phyloP scores from a whole-genome alignment of 2,888 invertebrate species.

The Euplexia lucipara region DNA sequence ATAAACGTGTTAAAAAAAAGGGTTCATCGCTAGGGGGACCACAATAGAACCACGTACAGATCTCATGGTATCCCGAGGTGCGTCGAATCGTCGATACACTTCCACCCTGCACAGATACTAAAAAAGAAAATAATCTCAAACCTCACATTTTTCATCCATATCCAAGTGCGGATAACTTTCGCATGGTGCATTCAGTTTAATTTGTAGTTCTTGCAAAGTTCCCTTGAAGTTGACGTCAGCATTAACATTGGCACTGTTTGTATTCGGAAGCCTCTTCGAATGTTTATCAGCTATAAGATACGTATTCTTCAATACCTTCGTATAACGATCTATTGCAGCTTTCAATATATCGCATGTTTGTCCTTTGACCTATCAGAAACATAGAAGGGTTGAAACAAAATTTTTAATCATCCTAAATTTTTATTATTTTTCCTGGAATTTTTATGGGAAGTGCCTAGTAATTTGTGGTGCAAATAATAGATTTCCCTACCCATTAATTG shows the following conservation, averaged over 20 bases:
- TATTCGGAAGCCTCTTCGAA: conserved; percentile 6
- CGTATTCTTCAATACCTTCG: conserved; percentile 43
- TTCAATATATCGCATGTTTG: conserved; percentile 89
- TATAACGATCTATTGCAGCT: conserved; percentile 66
- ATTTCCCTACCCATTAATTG: no score
- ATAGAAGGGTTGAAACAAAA: no score
- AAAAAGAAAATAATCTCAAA: conserved; percentile 1
- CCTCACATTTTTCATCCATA: conserved; percentile 95
- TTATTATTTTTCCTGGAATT: no score
- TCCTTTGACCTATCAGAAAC: conserved; percentile 54
- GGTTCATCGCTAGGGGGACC: no score
- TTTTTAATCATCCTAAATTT: no score
- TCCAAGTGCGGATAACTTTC: conserved; percentile 92
- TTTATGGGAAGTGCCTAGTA: no score
- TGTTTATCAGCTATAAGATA: conserved; percentile 53
- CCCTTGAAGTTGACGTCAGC: conserved; percentile 40
- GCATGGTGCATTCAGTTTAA: conserved; percentile 92
- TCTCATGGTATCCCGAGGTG: no score
- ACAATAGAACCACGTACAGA: no score
- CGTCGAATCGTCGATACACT: no score
- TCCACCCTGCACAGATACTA: no score
- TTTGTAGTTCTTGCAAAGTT: conserved; percentile 85
- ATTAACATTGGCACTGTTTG: conserved; percentile 10
- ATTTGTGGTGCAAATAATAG: no score
- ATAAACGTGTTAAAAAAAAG: no score